These are phyloP conservation scores for Gymnorhina tibicen DNA, from an alignment of 2,113 vertebrate genomes.

Conservation along the genomic window DNA sequence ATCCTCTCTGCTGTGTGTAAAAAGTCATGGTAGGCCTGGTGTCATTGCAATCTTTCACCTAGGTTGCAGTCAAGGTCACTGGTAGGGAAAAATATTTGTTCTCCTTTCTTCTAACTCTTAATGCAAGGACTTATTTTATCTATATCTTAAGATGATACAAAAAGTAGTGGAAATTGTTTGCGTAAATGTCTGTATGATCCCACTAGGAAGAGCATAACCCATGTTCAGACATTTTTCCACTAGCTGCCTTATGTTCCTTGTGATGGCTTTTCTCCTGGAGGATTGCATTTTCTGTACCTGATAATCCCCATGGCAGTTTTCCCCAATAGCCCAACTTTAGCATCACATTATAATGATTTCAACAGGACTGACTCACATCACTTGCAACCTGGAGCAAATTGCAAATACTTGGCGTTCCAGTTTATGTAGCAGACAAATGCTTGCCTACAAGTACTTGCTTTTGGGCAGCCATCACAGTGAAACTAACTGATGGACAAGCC, in stretches of 20 bases:
- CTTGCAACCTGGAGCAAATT: constrained; percentile 21
- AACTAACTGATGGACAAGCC: constrained; percentile 50
- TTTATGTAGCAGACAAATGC: constrained; percentile 3
- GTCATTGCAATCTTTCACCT: not conserved
- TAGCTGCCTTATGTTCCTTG: not conserved
- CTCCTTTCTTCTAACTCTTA: not conserved
- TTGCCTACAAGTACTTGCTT: constrained; percentile 29
- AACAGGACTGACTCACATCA: not conserved
- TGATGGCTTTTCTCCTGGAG: not conserved
- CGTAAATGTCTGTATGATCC: not conserved
- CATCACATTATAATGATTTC: constrained; percentile 15
- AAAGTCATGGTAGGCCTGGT: not conserved
- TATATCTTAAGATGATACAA: not conserved
- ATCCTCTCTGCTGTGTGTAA: not conserved
- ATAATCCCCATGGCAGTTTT: not conserved
- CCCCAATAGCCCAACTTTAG: not conserved
- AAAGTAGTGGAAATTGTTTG: not conserved
- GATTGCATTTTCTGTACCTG: not conserved
- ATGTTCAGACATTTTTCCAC: not conserved
- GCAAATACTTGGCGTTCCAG: constrained; percentile 48
- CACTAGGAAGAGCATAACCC: not conserved
- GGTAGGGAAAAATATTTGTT: not conserved
- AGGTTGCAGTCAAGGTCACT: not conserved
- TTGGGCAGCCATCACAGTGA: constrained; percentile 43
- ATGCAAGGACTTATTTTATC: not conserved